These are phyloP conservation scores for Spodoptera littoralis DNA, from an alignment of 2,888 invertebrate species.

Conservation along the genomic window DNA sequence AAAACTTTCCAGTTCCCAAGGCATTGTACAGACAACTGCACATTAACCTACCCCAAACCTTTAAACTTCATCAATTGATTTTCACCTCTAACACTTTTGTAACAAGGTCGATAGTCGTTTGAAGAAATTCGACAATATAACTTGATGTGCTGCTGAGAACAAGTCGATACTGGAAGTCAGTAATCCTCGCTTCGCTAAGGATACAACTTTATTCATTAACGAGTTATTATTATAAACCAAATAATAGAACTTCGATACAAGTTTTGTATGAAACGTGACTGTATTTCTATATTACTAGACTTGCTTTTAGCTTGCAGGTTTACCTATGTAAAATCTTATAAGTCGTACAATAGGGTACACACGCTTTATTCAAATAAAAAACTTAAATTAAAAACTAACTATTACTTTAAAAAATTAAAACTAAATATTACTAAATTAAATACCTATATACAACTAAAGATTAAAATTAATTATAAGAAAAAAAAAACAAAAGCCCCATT, in stretches of 20 bases:
- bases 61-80: background rate
- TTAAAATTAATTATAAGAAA: too few species aligned
- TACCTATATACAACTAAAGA: too few species aligned
- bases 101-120: too few species aligned
- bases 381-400: too few species aligned
- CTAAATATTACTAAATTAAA: too few species aligned
- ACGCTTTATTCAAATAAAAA: too few species aligned
- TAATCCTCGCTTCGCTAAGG: conserved; percentile 28
- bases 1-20: conserved; percentile 8
- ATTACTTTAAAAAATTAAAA: too few species aligned
- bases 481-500: too few species aligned
- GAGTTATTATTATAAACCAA: conserved; percentile 29
- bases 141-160: conserved; percentile 7
- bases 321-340: too few species aligned
- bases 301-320: background rate
- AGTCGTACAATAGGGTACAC: too few species aligned
- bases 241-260: conserved; percentile 39
- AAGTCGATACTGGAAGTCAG: conserved; percentile 13
- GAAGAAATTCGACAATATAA: too few species aligned
- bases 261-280: conserved; percentile 32
- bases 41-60: conserved; percentile 9
- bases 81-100: too few species aligned
- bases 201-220: conserved; percentile 48
- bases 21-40: conserved; percentile 1
- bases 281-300: conserved; percentile 10